Conservation (phyloP, 2,888 invertebrate species). For the Rotaria macrura region DNA sequence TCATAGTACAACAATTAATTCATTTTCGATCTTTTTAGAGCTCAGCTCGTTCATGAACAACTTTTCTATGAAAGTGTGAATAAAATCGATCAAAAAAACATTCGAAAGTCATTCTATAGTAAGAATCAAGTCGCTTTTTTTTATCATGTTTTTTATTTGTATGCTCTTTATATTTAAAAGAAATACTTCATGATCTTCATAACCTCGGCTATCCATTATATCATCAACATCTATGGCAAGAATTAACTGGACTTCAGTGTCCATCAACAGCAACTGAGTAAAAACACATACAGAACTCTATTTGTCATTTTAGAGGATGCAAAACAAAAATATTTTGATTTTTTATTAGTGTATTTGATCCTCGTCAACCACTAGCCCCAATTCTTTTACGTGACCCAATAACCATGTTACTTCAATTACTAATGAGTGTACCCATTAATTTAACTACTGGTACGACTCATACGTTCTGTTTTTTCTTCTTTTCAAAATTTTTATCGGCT, state of each 20-base stretch:
- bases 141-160: background rate
- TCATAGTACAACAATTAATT: background rate
- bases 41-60: background rate
- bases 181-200: background rate
- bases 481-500: no score
- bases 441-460: background rate
- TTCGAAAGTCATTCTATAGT: background rate
- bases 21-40: background rate
- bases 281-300: background rate
- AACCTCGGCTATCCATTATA: background rate
- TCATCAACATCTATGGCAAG: slow-evolving; percentile 9
- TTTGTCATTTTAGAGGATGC: no score
- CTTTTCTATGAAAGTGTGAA: background rate
- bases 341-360: background rate
- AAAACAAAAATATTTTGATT: background rate
- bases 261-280: background rate
- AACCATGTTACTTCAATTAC: background rate
- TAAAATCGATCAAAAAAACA: background rate
- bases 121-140: background rate
- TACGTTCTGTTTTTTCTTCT: no score
- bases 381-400: background rate
- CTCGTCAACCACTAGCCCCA: background rate
- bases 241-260: background rate
- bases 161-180: background rate
- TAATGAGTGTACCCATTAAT: background rate